Conservation (phyloP, 2,113 vertebrate genomes). For the Sapayoa aenigma region DNA sequence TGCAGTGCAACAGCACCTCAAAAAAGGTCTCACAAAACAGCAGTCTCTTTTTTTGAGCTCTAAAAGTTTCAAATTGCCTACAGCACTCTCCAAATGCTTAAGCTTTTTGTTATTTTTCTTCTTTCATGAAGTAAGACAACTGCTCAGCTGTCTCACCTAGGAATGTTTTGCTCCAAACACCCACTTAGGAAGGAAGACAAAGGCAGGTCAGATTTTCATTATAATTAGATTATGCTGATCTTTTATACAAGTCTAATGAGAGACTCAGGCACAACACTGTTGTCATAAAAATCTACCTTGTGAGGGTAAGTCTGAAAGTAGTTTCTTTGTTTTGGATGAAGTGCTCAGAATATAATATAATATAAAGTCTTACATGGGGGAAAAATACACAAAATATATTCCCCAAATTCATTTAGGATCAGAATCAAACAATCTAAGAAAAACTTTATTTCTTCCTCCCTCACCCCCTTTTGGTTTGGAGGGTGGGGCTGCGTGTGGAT, state of each 20-base stretch:
- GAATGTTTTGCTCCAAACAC: neutral
- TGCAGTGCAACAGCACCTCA: neutral
- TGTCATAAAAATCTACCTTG: neutral
- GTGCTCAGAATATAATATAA: neutral
- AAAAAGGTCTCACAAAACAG: neutral
- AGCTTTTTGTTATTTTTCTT: neutral
- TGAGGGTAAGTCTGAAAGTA: neutral
- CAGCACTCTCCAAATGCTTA: neutral
- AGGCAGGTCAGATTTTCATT: neutral
- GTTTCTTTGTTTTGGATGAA: neutral
- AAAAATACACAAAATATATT: neutral
- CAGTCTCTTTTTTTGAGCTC: neutral
- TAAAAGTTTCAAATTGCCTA: neutral
- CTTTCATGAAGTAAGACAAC: neutral
- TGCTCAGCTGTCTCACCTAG: neutral
- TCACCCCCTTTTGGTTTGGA: neutral
- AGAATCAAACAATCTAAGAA: neutral
- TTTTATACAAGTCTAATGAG: neutral
- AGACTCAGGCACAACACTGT: neutral
- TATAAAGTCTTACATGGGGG: neutral
- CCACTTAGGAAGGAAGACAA: neutral
- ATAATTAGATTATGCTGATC: neutral
- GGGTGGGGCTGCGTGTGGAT: neutral
- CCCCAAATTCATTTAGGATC: neutral
- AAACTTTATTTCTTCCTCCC: fast-evolving